Evolutionary conservation across 2,888 invertebrate species (phyloP), one percentile per base, ranked within the genome.

Genomic region (Horisme vitalbata): DNA sequence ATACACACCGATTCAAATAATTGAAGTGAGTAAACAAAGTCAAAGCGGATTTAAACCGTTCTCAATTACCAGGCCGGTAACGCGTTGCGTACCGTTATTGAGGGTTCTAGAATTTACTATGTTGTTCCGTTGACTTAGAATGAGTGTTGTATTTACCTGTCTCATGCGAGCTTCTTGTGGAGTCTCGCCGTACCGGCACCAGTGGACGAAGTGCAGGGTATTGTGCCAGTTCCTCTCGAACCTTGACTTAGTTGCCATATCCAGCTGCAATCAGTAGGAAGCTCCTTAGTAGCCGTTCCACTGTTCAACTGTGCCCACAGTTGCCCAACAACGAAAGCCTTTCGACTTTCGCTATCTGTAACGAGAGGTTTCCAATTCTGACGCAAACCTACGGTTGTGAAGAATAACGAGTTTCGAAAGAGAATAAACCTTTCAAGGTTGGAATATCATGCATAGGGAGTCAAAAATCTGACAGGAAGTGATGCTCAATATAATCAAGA

Each of bases 151-250:
- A 56, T 75, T 90, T 91, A 93, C 94, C 91, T 93, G 93, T 89
- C 93, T 91, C 83, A 92, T 91, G 71, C 93, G 91, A 81, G 92
- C 91, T 79, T 93, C 92, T 73, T 92, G 91, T 65, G 92, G 92
- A 35, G 92, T 91, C 75, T 92, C 92, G 45, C 93, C 94, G 63
- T 94, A 94, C 57, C 94, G 91, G 79, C 94, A 93, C 93, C 93
- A 94, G 76, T 93, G 92, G 59, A 91, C 91, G 81, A 92, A 92
- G 88, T 86, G 93, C 83, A 91, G 92, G 73, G 91, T 92, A 88
- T 92, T 94, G 83, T 90, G 93, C 92, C 92, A 92, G 74, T 92
- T 92, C 65, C 90, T 84, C 83, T 91, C 90, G 80, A 91, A 91
- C 68, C 90, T 84, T 72, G 90, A 90, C 70, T 90, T 90, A 59